phyloP scores from a whole-genome alignment of 2,888 invertebrate genomes.

The Parapristionchus giblindavisi region DNA sequence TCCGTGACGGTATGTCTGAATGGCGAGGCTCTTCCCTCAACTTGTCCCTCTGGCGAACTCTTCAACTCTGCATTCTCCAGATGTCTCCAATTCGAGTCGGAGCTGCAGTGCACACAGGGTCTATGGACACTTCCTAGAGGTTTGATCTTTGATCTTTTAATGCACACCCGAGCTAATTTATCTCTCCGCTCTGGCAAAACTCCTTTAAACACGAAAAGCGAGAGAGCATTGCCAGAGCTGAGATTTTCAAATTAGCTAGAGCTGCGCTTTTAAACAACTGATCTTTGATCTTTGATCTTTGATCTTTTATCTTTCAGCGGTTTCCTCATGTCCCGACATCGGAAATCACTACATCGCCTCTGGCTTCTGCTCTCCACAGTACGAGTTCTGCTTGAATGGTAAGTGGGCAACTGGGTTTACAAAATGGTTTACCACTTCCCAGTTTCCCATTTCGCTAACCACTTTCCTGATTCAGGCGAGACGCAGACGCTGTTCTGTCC shows the following conservation, averaged over 20 bases:
- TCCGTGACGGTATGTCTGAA: neutral
- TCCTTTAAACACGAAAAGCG: too few relatives aligned
- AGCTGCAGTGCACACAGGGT: neutral
- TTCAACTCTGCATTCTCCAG: neutral
- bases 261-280: too few relatives aligned
- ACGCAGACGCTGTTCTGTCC: slow-evolving; percentile 1
- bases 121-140: neutral
- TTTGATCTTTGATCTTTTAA: neutral
- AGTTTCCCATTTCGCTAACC: too few relatives aligned
- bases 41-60: neutral
- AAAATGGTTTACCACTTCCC: too few relatives aligned
- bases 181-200: too few relatives aligned
- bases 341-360: neutral
- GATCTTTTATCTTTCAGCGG: neutral
- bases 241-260: too few relatives aligned
- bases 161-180: neutral
- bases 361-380: neutral
- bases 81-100: neutral
- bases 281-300: neutral
- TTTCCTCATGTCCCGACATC: neutral
- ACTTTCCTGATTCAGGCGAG: too few relatives aligned
- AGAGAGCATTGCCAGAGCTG: too few relatives aligned
- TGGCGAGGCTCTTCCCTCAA: neutral
- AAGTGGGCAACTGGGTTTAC: too few relatives aligned
- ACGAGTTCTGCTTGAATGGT: slow-evolving; percentile 6